Evolutionary conservation across 2,888 invertebrate genomes (phyloP).

Genomic region (Eledone cirrhosa): DNA sequence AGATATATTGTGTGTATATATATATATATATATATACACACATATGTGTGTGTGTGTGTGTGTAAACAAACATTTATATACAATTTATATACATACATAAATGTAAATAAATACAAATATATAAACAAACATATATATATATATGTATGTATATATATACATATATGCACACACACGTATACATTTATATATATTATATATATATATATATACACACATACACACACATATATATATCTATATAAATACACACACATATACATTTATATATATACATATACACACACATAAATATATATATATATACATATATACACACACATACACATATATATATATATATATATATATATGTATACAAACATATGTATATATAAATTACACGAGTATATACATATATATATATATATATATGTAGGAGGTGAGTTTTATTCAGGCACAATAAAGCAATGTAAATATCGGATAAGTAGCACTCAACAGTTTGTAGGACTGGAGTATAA

Average conservation of each 20-base stretch:
- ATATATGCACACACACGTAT: too few species aligned
- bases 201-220: not conserved
- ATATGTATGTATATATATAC: not conserved
- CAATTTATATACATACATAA: not conserved
- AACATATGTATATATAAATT: not conserved
- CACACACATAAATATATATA: not conserved
- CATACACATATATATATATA: not conserved
- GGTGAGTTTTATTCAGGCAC: too few species aligned
- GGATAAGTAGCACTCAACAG: too few species aligned
- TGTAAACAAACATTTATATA: not conserved
- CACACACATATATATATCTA: not conserved
- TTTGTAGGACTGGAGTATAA: too few species aligned
- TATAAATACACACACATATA: not conserved
- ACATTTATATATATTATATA: not conserved
- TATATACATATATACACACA: not conserved
- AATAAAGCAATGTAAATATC: too few species aligned
- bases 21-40: not conserved
- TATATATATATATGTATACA: not conserved
- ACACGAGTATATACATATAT: not conserved
- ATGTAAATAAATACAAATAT: not conserved
- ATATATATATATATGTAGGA: too few species aligned
- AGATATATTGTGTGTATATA: not conserved
- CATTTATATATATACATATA: not conserved
- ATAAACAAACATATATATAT: not conserved
- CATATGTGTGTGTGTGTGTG: not conserved